Base-by-base conservation (phyloP, 2,113 vertebrate species). In the Talpa occidentalis region DNA sequence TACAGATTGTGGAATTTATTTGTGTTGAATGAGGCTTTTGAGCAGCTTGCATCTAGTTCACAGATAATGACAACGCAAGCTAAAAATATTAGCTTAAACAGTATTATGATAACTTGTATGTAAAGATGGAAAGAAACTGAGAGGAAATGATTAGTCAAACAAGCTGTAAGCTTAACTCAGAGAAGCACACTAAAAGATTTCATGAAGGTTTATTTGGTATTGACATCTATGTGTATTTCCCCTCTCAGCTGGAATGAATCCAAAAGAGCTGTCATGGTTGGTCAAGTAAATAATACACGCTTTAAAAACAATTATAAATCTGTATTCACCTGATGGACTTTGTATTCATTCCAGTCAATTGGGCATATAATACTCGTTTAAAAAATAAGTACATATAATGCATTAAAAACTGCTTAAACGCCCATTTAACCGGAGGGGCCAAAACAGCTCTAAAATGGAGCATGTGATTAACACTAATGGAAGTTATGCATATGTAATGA, bases 261-360 rank as follows among this genome's bases (percentile, higher is more conserved):
- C 96, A 97, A 96, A 95, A 95, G 93, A 91, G 82, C 72, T 96
- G 96, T 96, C 93, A 96, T 62, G 95, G 95, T 96, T 95, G 94
- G 94, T 80, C 0, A 72, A 94, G 92, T 97, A 97, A 97, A 97
- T 97, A 97, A 98, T 95, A 96, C 93, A 95, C 89, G 89, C 96
- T 97, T 98, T 96, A 96, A 95, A 97, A 97, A 97, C 95, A 96
- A 97, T 97, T 97, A 97, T 97, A 98, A 96, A 97, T 97, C 92
- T 97, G 86, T 96, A 94, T 96, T 97, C 90, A 98, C 95, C 94
- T 96, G 96, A 96, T 96, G 93, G 94, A 96, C 97, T 97, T 97
- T 96, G 97, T 80, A 97, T 97, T 97, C 59, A 96, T 92, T 93
- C 84, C 93, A 96, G 78, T 94, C 94, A 97, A 98, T 92, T 96